Conservation (phyloP, 2,888 invertebrate species). For the Rhamphomyia laevipes region DNA sequence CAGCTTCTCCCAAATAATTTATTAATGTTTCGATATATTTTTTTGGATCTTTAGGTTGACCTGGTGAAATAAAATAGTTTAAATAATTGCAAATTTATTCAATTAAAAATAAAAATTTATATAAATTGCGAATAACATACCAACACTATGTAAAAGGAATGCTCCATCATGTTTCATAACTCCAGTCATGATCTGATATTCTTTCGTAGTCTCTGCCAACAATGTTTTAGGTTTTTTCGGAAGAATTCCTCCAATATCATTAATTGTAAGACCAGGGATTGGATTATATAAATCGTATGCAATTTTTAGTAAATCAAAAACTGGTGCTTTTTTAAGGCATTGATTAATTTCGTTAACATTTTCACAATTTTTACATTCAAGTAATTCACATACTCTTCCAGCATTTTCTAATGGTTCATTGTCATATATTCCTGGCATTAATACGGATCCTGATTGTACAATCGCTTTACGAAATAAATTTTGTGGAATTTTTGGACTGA, state of each 20-base stretch:
- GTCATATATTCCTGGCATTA: constrained; percentile 40
- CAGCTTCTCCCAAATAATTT: constrained; percentile 6
- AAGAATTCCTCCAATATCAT: constrained; percentile 22
- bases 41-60: constrained; percentile 8
- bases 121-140: constrained; percentile 24
- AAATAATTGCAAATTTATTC: neutral
- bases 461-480: constrained; percentile 40
- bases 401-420: constrained; percentile 29
- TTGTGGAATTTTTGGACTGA: constrained; percentile 33
- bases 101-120: neutral
- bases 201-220: constrained; percentile 14
- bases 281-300: neutral
- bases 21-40: constrained; percentile 17
- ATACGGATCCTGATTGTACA: constrained; percentile 42
- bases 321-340: constrained; percentile 25
- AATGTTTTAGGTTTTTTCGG: constrained; percentile 17
- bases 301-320: constrained; percentile 21
- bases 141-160: constrained; percentile 37
- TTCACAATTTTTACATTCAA: constrained; percentile 22
- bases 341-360: constrained; percentile 19
- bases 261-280: constrained; percentile 5
- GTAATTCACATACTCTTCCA: constrained; percentile 23
- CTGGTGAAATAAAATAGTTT: neutral
- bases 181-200: constrained; percentile 36
- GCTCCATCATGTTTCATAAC: constrained; percentile 40